Evolutionary conservation across 1,140 invertebrate genomes (phyloP).

Genomic region (Caenorhabditis elegans): DNA sequence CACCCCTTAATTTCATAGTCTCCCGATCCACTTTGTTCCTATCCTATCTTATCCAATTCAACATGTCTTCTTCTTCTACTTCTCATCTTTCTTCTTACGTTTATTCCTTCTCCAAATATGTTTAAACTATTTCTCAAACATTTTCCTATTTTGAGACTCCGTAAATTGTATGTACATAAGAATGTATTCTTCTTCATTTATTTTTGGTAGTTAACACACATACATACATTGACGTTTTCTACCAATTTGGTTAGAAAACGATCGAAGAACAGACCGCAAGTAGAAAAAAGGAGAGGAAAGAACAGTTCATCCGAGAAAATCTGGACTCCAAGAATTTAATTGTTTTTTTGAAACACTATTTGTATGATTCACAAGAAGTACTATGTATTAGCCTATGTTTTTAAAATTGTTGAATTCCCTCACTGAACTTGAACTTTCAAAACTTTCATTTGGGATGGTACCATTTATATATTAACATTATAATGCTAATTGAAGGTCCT

Average conservation of each 20-base stretch:
- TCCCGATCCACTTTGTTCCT: conserved; percentile 19
- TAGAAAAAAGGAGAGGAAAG: not conserved
- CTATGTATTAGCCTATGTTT: too few species aligned
- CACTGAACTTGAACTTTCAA: too few species aligned
- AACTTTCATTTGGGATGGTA: too few species aligned
- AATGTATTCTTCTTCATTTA: not conserved
- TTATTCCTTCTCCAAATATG: not conserved
- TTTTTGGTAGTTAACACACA: not conserved
- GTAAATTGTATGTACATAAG: not conserved
- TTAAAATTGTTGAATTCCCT: too few species aligned
- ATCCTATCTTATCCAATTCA: conserved; percentile 25
- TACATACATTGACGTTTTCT: too few species aligned
- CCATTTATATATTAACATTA: too few species aligned
- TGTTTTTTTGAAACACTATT: not conserved
- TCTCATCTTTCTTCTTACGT: not conserved
- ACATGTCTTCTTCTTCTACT: not conserved
- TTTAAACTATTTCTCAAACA: not conserved
- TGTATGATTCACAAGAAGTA: not conserved
- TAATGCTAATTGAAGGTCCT: too few species aligned
- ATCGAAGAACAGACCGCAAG: too few species aligned
- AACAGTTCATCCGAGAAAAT: not conserved
- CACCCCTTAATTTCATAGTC: conserved; percentile 17
- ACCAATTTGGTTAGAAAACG: too few species aligned
- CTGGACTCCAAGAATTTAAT: not conserved
- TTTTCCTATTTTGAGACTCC: not conserved